Conservation (phyloP, 2,797 vertebrate genomes). For the Limosa lapponica region DNA sequence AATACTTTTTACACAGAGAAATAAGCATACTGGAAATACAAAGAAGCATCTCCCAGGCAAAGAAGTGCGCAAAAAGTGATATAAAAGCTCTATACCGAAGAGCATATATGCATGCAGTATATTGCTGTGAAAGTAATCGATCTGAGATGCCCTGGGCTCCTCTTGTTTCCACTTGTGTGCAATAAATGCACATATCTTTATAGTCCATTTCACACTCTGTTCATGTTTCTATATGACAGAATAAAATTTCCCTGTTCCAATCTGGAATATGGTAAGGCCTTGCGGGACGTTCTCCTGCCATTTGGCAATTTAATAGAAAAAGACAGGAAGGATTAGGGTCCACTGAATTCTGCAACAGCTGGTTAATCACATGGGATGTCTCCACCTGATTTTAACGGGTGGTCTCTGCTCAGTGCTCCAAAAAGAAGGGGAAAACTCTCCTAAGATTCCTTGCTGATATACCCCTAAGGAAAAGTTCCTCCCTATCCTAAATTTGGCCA, state of each 20-base stretch:
- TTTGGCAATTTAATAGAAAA: constrained; percentile 31
- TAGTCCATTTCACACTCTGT: background rate
- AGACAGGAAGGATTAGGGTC: background rate
- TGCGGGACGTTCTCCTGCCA: background rate
- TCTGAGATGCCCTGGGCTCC: background rate
- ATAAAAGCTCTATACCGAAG: background rate
- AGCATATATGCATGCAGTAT: background rate
- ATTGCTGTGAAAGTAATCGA: background rate
- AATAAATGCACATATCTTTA: constrained; percentile 11
- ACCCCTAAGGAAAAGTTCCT: background rate
- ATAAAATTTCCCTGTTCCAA: constrained; percentile 34
- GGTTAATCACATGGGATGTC: background rate
- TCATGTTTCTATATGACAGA: background rate
- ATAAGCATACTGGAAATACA: background rate
- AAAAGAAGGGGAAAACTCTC: constrained; percentile 11
- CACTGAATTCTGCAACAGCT: background rate
- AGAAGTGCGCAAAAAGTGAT: background rate
- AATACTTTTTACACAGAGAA: constrained; percentile 8
- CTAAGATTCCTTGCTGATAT: background rate
- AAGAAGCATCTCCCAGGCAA: constrained; percentile 7
- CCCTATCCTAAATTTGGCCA: constrained; percentile 50
- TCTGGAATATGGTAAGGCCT: constrained; percentile 50
- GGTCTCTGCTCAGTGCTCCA: background rate
- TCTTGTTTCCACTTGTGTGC: constrained; percentile 8
- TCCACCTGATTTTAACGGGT: background rate